phyloP scores from a whole-genome alignment of 2,888 invertebrate species.

The Plusia festucae region DNA sequence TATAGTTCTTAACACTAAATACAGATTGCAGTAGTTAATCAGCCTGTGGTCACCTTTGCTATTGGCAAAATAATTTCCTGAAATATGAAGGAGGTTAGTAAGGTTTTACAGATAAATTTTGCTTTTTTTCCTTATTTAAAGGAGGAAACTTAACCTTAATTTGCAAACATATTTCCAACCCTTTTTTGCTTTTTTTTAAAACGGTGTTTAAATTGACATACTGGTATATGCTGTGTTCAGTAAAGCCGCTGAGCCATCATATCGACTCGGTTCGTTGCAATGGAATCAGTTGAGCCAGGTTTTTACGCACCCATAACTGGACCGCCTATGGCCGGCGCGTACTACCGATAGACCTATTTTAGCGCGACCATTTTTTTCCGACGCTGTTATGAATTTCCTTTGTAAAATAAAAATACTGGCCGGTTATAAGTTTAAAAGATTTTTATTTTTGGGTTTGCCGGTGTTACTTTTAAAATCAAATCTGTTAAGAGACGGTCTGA shows the following conservation, averaged over 20 bases:
- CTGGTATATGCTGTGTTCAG: constrained; percentile 34
- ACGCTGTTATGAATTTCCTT: constrained; percentile 56
- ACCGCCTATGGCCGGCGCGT: constrained; percentile 64
- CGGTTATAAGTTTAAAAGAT: constrained; percentile 13
- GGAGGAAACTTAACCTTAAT: no score
- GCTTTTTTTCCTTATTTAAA: no score
- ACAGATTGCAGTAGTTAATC: constrained; percentile 42
- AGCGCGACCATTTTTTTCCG: constrained; percentile 59
- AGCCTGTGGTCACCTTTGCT: not conserved
- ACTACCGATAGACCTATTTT: constrained; percentile 68
- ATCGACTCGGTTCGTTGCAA: constrained; percentile 64
- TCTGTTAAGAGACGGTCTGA: no score
- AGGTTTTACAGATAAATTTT: no score
- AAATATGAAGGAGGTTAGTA: no score
- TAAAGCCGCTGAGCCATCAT: constrained; percentile 68
- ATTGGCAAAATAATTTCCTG: no score
- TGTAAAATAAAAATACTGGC: constrained; percentile 44
- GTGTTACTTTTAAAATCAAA: no score
- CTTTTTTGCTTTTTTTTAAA: not conserved
- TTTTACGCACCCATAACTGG: constrained; percentile 74
- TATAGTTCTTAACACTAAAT: constrained; percentile 23
- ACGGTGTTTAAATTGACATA: constrained; percentile 25
- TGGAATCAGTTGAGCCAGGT: constrained; percentile 62
- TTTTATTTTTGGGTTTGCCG: constrained; percentile 17
- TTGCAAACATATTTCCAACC: not conserved